A percentile compares a stretch with the other conserved stretches of the same genome.
Conservation (phyloP, 2,113 vertebrate species). For the Condylura cristata region DNA sequence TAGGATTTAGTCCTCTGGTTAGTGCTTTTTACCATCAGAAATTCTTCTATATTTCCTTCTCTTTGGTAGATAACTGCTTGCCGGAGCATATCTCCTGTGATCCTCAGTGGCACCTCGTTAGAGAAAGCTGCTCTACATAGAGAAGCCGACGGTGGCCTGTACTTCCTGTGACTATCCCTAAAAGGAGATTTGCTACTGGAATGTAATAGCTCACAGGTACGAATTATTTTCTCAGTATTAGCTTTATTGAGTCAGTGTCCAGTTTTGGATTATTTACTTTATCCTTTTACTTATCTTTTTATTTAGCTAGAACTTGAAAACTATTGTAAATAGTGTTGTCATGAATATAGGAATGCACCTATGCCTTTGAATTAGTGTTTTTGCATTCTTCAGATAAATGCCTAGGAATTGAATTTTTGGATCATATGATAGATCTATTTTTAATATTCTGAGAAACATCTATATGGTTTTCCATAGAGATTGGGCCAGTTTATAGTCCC, state of each 20-base stretch:
- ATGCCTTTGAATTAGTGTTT: too few species aligned
- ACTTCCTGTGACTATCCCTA: neutral
- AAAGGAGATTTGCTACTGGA: neutral
- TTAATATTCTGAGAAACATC: too few species aligned
- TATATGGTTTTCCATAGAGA: neutral
- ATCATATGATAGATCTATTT: too few species aligned
- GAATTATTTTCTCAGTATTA: neutral
- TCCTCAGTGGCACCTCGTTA: neutral
- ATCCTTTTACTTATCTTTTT: neutral
- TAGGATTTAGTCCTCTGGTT: neutral
- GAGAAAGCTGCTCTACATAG: fast-evolving
- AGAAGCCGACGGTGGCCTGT: neutral
- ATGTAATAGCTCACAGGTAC: neutral
- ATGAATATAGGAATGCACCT: too few species aligned
- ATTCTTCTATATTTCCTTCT: neutral
- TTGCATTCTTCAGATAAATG: too few species aligned
- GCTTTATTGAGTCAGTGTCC: neutral
- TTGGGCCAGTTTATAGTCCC: neutral
- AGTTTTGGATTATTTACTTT: neutral
- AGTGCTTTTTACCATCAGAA: neutral
- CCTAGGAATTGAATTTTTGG: too few species aligned
- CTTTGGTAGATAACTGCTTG: neutral
- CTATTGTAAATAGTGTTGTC: neutral
- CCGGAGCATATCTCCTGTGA: neutral
- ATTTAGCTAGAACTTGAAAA: neutral